Conservation (phyloP, 2,113 vertebrate species). For the Sarotherodon lohbergeri region DNA sequence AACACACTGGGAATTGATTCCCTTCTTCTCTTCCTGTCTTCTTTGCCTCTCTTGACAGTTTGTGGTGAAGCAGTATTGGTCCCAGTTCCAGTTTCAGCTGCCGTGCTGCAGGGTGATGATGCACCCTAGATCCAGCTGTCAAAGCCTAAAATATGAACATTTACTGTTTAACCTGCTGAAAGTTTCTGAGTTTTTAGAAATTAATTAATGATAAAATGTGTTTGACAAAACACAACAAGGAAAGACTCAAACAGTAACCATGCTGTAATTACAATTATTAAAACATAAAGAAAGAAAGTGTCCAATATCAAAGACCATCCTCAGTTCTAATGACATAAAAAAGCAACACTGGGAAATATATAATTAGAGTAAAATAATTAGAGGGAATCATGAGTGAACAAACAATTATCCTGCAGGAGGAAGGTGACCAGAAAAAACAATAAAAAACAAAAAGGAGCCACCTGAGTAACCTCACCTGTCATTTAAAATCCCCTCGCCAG, state of each 20-base stretch:
- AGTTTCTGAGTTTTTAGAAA: neutral
- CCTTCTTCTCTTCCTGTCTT: neutral
- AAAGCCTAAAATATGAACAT: neutral
- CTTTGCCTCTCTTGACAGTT: neutral
- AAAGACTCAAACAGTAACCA: neutral
- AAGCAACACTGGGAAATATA: neutral
- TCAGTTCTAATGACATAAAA: neutral
- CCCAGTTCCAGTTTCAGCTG: neutral
- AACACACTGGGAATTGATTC: neutral
- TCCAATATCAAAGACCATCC: neutral
- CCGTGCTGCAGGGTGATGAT: neutral
- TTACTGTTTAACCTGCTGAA: neutral
- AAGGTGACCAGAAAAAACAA: neutral
- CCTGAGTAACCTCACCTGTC: neutral
- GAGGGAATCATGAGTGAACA: constrained; percentile 1
- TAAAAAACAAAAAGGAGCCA: neutral
- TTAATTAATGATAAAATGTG: neutral
- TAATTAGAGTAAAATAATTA: constrained; percentile 5
- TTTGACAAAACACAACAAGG: neutral
- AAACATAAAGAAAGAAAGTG: neutral
- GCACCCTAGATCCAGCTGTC: neutral
- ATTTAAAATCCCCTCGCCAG: neutral
- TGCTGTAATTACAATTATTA: neutral
- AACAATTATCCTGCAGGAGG: neutral
- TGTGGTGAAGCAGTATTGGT: neutral